Conservation (phyloP, 2,888 invertebrate species). For the Drosophila neotestacea region DNA sequence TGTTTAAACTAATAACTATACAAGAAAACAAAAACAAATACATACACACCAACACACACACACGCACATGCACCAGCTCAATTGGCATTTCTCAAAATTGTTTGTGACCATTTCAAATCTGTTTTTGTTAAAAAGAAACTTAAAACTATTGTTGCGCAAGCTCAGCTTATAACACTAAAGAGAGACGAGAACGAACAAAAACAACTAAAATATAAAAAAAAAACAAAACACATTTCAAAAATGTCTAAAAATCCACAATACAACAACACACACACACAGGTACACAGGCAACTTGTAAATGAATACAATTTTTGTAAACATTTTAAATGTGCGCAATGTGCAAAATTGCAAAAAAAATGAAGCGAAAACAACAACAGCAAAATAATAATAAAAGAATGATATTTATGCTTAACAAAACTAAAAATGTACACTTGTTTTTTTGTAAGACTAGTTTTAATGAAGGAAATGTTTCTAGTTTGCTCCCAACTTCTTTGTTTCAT, state of each 20-base stretch:
- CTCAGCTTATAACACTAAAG: constrained; percentile 47
- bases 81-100: constrained; percentile 40
- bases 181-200: constrained; percentile 45
- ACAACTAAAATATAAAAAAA: constrained; percentile 6
- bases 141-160: constrained; percentile 38
- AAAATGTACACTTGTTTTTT: constrained; percentile 10
- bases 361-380: constrained; percentile 36
- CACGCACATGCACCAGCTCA: constrained; percentile 30
- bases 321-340: constrained; percentile 38
- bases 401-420: constrained; percentile 61
- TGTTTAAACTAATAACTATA: constrained; percentile 54
- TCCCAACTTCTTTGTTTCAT: too few species aligned
- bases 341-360: constrained; percentile 17
- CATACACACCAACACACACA: constrained; percentile 30
- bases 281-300: constrained; percentile 39
- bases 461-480: too few species aligned
- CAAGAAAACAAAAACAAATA: constrained; percentile 27
- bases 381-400: constrained; percentile 39
- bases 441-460: too few species aligned
- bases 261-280: constrained; percentile 18
- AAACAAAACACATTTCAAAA: constrained; percentile 62
- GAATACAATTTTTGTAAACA: constrained; percentile 71
- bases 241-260: constrained; percentile 60
- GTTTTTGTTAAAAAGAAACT: constrained; percentile 40
- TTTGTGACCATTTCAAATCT: constrained; percentile 36